Conservation (phyloP, 2,113 vertebrate species). For the Sciurus niger region DNA sequence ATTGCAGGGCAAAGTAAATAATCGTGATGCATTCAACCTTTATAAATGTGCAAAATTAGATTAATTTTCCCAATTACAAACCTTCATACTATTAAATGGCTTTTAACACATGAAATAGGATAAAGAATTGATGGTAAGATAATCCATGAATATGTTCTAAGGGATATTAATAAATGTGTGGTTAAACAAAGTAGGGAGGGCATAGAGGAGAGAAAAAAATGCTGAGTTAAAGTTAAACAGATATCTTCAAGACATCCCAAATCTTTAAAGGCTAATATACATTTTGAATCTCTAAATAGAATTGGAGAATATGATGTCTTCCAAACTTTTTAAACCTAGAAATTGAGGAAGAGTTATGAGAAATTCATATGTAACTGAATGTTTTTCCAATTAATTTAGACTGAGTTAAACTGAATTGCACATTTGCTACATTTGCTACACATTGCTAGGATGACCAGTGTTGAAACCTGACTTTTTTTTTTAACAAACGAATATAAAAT, state of each 20-base stretch:
- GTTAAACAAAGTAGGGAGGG: constrained; percentile 22
- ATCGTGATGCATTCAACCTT: constrained; percentile 83
- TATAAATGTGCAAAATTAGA: constrained; percentile 83
- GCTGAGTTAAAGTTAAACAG: constrained; percentile 32
- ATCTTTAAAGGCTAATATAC: neutral
- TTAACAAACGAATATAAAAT: neutral
- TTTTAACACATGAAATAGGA: constrained; percentile 78
- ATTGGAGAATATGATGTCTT: neutral
- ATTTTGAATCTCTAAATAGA: constrained; percentile 29
- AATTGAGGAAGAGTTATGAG: constrained; percentile 27
- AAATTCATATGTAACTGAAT: neutral
- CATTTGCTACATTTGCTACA: neutral
- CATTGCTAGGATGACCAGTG: neutral
- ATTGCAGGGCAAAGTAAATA: constrained; percentile 80
- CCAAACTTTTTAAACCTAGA: constrained; percentile 12
- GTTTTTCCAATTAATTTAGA: neutral
- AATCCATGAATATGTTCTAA: constrained; percentile 69
- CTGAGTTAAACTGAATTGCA: constrained; percentile 8
- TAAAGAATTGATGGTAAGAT: constrained; percentile 72
- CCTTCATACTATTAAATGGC: constrained; percentile 74
- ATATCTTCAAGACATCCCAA: neutral
- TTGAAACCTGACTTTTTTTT: constrained; percentile 31
- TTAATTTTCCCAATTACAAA: constrained; percentile 86
- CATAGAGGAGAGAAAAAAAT: neutral
- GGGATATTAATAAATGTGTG: constrained; percentile 66